These are phyloP conservation scores for Dolichotis patagonum DNA, from an alignment of 2,113 vertebrate species.

Conservation along the genomic window DNA sequence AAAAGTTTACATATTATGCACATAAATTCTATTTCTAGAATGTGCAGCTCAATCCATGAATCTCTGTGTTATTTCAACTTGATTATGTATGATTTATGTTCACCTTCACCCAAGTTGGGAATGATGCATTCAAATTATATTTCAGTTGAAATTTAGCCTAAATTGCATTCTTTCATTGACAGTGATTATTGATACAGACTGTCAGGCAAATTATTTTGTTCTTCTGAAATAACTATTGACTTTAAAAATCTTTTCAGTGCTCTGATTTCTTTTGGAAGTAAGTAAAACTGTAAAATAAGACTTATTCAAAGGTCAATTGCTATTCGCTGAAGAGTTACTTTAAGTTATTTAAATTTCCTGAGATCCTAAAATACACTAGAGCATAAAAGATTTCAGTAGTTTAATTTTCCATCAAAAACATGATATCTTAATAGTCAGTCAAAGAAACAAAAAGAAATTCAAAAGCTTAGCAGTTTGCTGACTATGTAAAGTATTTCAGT, in stretches of 20 bases:
- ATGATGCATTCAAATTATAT: slow-evolving; percentile 4
- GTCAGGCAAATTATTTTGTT: slow-evolving; percentile 34
- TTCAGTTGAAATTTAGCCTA: slow-evolving; percentile 33
- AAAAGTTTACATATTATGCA: background rate
- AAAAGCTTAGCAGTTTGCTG: background rate
- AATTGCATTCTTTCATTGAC: slow-evolving; percentile 8
- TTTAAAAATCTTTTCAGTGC: background rate
- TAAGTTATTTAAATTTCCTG: slow-evolving; percentile 49
- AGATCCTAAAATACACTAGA: slow-evolving; percentile 42
- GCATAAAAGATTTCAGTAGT: slow-evolving; percentile 55
- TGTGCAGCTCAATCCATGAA: background rate
- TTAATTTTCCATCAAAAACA: slow-evolving; percentile 53
- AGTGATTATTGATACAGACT: background rate
- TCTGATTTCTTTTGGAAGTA: slow-evolving; percentile 51
- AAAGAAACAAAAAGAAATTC: slow-evolving; percentile 22
- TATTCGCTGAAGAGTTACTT: slow-evolving; percentile 26
- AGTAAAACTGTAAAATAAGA: slow-evolving; percentile 50
- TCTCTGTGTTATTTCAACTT: background rate
- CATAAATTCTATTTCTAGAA: background rate
- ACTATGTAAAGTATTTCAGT: slow-evolving; percentile 49
- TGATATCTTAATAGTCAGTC: slow-evolving; percentile 45
- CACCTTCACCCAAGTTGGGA: background rate
- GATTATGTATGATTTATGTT: background rate
- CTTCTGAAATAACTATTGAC: background rate
- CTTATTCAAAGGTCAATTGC: slow-evolving; percentile 45